Evolutionary conservation across 1,140 invertebrate genomes (phyloP).

Genomic region (Euglossa dilemma): DNA sequence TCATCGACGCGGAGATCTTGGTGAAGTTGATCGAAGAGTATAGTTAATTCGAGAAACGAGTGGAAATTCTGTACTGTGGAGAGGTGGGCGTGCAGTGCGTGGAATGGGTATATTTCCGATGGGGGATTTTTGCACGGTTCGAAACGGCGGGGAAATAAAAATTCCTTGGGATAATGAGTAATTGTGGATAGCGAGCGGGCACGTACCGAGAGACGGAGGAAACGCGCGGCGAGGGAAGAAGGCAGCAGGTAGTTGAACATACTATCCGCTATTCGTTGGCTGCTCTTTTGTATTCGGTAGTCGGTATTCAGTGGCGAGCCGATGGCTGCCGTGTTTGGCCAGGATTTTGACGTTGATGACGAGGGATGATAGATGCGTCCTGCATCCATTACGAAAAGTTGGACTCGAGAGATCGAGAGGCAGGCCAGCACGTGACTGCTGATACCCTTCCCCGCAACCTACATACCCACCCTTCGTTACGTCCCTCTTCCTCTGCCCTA

Average conservation of each 20-base stretch:
- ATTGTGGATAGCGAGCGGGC: no score
- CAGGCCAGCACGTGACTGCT: neutral
- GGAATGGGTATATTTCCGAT: neutral
- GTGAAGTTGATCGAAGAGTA: no score
- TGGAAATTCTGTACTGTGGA: no score
- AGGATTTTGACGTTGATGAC: conserved; percentile 66
- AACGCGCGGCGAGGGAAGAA: neutral
- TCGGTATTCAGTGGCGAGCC: conserved; percentile 48
- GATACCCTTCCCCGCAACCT: neutral
- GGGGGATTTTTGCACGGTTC: neutral
- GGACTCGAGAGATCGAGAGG: conserved; percentile 30
- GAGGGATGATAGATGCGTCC: conserved; percentile 54
- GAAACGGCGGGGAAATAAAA: neutral
- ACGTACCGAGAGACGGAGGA: no score
- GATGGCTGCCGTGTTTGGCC: conserved; percentile 50
- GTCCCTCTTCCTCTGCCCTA: neutral
- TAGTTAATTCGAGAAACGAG: no score
- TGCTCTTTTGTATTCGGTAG: conserved; percentile 61
- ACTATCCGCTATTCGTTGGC: conserved; percentile 4
- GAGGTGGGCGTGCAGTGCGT: no score
- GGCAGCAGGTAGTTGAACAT: neutral
- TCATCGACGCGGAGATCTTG: no score
- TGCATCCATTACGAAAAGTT: conserved; percentile 55
- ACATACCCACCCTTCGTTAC: neutral
- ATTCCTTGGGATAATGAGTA: neutral